Percentiles rank a stretch among this genome's conserved stretches.
phyloP scores from a whole-genome alignment of 2,797 vertebrate genomes.

The Antrozous pallidus region DNA sequence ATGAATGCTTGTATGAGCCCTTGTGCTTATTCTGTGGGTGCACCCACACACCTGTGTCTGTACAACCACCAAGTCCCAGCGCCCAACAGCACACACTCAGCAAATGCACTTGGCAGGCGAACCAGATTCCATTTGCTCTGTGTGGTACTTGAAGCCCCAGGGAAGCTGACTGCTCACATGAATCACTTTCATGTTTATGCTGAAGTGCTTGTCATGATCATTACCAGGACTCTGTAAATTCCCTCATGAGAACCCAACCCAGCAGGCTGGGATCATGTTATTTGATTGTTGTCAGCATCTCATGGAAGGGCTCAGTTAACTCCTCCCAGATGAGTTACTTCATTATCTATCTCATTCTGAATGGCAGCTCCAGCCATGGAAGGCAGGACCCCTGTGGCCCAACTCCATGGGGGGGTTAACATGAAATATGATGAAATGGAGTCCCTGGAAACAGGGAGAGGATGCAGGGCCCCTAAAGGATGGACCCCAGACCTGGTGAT shows the following conservation, averaged over 20 bases:
- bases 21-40: neutral
- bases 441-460: too few relatives aligned
- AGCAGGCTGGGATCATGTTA: neutral
- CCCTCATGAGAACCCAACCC: neutral
- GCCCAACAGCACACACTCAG: neutral
- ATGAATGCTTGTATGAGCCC: neutral
- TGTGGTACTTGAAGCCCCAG: neutral
- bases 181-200: neutral
- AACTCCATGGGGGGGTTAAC: neutral
- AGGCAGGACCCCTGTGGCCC: neutral
- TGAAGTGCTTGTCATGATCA: neutral
- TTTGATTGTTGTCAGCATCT: neutral
- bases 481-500: neutral
- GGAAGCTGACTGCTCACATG: neutral
- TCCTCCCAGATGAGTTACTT: neutral
- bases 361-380: neutral
- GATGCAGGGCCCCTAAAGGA: fast-evolving
- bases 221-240: neutral
- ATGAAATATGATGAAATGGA: neutral
- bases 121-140: neutral
- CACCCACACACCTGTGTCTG: fast-evolving
- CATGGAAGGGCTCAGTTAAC: neutral
- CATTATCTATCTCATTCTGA: neutral
- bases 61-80: too few relatives aligned
- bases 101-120: fast-evolving